Conservation (phyloP, 2,888 invertebrate genomes). For the Cephus rjabovi region DNA sequence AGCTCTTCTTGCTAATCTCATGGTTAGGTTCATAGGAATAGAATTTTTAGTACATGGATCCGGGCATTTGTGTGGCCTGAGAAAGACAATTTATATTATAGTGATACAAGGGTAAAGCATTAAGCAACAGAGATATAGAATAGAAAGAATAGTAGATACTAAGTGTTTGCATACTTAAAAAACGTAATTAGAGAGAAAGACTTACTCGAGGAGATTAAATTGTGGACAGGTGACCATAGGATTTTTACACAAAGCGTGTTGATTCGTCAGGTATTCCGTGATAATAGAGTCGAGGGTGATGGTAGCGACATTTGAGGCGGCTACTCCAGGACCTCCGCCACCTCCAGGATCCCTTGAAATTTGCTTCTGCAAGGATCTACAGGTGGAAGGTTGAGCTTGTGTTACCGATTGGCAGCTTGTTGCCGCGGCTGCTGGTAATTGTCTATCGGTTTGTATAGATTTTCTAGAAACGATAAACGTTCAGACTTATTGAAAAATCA, state of each 20-base stretch:
- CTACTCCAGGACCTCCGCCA: slow-evolving; percentile 53
- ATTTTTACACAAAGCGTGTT: slow-evolving; percentile 97
- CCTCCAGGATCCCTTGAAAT: slow-evolving; percentile 62
- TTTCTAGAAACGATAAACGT: slow-evolving; percentile 37
- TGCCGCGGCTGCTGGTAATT: slow-evolving; percentile 27
- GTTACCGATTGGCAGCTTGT: slow-evolving; percentile 16
- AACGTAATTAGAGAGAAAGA: slow-evolving; percentile 37
- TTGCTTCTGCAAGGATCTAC: slow-evolving; percentile 71
- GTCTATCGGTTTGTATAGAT: slow-evolving; percentile 48
- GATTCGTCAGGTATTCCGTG: slow-evolving; percentile 95
- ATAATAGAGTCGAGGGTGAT: slow-evolving; percentile 91
- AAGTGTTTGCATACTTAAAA: not conserved
- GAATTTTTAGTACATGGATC: slow-evolving; percentile 80
- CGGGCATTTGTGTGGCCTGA: slow-evolving; percentile 95
- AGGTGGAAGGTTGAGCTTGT: slow-evolving; percentile 52
- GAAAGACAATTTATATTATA: slow-evolving; percentile 34
- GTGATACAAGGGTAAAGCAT: not conserved
- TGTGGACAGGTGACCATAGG: slow-evolving; percentile 98
- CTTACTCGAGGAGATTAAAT: slow-evolving; percentile 91
- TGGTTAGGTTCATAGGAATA: slow-evolving; percentile 79
- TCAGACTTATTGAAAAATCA: not conserved
- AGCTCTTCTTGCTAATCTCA: slow-evolving; percentile 60
- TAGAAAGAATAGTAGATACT: not conserved
- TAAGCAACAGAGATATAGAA: not conserved
- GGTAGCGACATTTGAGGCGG: slow-evolving; percentile 57